A percentile compares a stretch with the other conserved stretches of the same genome.
Evolutionary conservation across 2,888 invertebrate genomes (phyloP).

Genomic region (Serrognathus titanus): DNA sequence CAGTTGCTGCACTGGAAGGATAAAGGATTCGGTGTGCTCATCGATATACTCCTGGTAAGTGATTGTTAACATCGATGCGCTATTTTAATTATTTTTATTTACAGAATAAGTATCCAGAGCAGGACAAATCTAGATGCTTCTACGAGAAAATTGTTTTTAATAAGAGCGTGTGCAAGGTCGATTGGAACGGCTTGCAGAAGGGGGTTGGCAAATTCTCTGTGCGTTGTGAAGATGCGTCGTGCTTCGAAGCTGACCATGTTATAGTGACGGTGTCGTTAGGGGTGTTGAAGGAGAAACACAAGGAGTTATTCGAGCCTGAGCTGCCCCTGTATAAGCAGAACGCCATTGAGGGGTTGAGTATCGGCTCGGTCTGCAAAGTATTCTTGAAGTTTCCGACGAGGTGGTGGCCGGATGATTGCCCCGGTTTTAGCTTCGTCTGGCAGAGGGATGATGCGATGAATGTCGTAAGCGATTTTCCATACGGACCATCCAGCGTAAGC

Average conservation of each 20-base stretch:
- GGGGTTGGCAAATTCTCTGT: slow-evolving; percentile 43
- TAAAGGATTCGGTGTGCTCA: slow-evolving; percentile 63
- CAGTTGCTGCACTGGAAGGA: slow-evolving; percentile 70
- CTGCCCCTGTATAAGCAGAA: slow-evolving; percentile 54
- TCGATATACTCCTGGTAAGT: too few species aligned
- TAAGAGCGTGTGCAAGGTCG: slow-evolving; percentile 40
- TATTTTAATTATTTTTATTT: neutral
- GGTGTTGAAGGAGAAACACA: slow-evolving; percentile 59
- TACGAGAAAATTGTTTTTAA: slow-evolving; percentile 41
- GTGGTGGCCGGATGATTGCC: slow-evolving; percentile 61
- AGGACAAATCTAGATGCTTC: slow-evolving; percentile 30
- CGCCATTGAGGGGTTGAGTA: slow-evolving; percentile 57
- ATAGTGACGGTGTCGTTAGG: slow-evolving; percentile 69
- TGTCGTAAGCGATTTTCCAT: slow-evolving; percentile 35
- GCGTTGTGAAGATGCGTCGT: slow-evolving; percentile 52
- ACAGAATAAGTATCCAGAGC: slow-evolving; percentile 40
- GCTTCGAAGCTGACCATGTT: slow-evolving; percentile 58
- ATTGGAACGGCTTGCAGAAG: slow-evolving; percentile 31
- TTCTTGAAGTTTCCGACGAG: slow-evolving; percentile 58
- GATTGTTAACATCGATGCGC: neutral
- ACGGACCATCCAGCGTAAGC: slow-evolving; percentile 31
- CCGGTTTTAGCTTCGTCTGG: slow-evolving; percentile 60
- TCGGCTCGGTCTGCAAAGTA: slow-evolving; percentile 68
- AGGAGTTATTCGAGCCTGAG: slow-evolving; percentile 54
- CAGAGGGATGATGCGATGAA: slow-evolving; percentile 49